Evolutionary conservation across 2,113 vertebrate genomes (phyloP).

Genomic region (Platichthys stellatus): DNA sequence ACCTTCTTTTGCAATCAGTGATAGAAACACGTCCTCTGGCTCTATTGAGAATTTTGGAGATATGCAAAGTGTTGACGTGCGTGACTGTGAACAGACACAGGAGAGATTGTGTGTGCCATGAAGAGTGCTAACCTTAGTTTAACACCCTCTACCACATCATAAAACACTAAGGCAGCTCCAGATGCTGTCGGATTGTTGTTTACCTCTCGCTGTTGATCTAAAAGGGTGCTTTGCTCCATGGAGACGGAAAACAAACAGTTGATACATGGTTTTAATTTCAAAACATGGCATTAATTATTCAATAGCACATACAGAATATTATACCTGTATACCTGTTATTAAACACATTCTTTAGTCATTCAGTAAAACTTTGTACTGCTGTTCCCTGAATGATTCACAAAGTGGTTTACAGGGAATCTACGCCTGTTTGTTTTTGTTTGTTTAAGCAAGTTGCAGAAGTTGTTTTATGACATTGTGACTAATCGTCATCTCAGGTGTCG

Average conservation of each 20-base stretch:
- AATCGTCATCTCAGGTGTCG: conserved; percentile 82
- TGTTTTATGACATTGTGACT: not conserved
- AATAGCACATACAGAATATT: not conserved
- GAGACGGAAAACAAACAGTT: conserved; percentile 43
- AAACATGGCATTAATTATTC: conserved; percentile 20
- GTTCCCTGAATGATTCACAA: not conserved
- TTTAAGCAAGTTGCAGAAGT: not conserved
- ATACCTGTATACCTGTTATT: not conserved
- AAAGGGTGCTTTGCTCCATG: conserved; percentile 24
- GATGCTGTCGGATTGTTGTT: conserved; percentile 55
- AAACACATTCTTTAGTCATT: not conserved
- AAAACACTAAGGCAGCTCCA: conserved; percentile 50
- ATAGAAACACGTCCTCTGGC: conserved; percentile 23
- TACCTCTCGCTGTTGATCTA: conserved; percentile 16
- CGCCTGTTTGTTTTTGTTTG: not conserved
- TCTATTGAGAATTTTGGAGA: conserved; percentile 4
- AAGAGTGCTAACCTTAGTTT: conserved; percentile 50
- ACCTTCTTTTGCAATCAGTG: not conserved
- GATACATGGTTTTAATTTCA: conserved; percentile 1
- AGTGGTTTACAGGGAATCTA: not conserved
- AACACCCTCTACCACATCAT: conserved; percentile 51
- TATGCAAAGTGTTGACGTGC: not conserved
- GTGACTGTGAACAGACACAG: conserved; percentile 47
- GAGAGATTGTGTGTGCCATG: conserved; percentile 25
- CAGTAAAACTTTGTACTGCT: not conserved